These are phyloP conservation scores for Cirrhinus mrigala DNA, from an alignment of 2,797 vertebrate genomes.

Conservation along the genomic window DNA sequence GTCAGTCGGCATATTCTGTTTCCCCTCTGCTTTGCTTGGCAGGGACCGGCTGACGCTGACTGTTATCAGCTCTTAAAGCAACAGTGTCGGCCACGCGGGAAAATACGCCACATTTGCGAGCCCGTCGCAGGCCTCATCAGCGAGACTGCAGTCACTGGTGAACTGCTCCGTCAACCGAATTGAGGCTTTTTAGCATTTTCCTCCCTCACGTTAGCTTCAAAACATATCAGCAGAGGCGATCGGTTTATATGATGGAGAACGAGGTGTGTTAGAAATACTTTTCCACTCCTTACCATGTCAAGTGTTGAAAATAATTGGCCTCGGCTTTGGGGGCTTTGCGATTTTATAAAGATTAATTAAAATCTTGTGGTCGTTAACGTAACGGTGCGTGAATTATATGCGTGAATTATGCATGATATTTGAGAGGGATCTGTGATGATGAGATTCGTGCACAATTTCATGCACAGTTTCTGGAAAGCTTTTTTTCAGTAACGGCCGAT, in stretches of 20 bases:
- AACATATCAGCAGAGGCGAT: constrained; percentile 22
- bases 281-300: constrained; percentile 12
- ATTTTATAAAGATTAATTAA: constrained; percentile 49
- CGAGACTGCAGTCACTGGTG: constrained; percentile 7
- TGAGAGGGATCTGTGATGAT: neutral
- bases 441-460: neutral
- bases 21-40: constrained; percentile 71
- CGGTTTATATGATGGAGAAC: constrained; percentile 8
- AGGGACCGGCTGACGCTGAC: constrained; percentile 53
- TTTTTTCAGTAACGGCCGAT: constrained; percentile 45
- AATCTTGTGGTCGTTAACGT: neutral
- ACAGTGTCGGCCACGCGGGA: constrained; percentile 65
- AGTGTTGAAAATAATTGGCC: constrained; percentile 12
- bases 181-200: neutral
- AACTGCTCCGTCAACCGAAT: neutral
- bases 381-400: neutral
- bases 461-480: no score
- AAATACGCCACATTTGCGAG: constrained; percentile 42
- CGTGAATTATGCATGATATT: constrained; percentile 13
- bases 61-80: constrained; percentile 69
- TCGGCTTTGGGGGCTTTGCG: neutral
- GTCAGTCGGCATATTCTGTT: constrained; percentile 58
- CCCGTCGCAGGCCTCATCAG: constrained; percentile 20
- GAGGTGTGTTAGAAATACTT: constrained; percentile 33
- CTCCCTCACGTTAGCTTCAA: neutral